Evolutionary conservation across 2,113 vertebrate species (phyloP).

Genomic region (Callaeas wilsoni): DNA sequence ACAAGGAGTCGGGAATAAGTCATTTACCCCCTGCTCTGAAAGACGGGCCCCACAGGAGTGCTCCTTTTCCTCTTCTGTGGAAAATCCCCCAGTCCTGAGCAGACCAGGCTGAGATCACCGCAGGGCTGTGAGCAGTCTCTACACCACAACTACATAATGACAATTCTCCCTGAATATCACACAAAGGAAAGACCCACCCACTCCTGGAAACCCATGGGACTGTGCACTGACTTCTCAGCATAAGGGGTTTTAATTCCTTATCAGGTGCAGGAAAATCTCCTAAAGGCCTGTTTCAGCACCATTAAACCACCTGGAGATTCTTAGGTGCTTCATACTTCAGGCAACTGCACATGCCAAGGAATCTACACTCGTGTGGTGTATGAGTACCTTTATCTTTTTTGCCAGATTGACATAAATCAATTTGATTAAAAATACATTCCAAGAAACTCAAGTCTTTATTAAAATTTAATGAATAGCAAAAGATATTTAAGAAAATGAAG

Average conservation of each 20-base stretch:
- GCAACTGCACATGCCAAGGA: not conserved
- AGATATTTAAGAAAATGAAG: not conserved
- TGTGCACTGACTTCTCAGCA: not conserved
- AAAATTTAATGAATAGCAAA: not conserved
- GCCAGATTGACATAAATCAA: not conserved
- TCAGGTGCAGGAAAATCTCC: not conserved
- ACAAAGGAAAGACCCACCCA: rapidly evolving
- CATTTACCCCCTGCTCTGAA: not conserved
- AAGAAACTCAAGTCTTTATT: not conserved
- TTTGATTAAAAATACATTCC: not conserved
- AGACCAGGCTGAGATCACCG: not conserved
- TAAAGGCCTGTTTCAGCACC: not conserved
- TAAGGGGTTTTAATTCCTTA: not conserved
- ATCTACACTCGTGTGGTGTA: not conserved
- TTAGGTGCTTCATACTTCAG: not conserved
- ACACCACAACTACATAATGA: not conserved
- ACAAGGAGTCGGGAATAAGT: rapidly evolving
- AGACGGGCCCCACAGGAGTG: not conserved
- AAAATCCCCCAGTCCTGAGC: not conserved
- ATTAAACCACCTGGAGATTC: not conserved
- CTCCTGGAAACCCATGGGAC: rapidly evolving
- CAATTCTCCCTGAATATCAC: not conserved
- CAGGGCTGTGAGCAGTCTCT: not conserved
- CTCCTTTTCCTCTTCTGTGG: not conserved
- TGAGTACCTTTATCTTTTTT: not conserved